These are phyloP conservation scores for Lampris incognitus DNA, from an alignment of 2,113 vertebrate species.

Conservation along the genomic window DNA sequence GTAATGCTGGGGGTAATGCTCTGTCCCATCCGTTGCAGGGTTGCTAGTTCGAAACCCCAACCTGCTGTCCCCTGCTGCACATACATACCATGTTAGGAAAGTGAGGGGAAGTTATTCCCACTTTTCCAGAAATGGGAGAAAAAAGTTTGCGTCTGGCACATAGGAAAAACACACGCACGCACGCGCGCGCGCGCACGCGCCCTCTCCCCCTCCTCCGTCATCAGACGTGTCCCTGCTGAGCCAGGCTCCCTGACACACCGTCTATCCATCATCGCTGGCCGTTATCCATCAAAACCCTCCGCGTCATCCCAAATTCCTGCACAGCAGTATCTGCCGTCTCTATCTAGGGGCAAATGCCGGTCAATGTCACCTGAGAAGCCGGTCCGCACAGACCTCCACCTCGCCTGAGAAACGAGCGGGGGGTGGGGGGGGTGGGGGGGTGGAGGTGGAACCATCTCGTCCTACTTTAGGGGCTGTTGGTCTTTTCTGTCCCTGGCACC, in stretches of 20 bases:
- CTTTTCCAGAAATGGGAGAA: background rate
- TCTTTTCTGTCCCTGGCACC: constrained; percentile 28
- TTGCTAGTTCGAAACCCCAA: constrained; percentile 60
- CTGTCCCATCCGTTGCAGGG: constrained; percentile 1
- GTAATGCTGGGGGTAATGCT: constrained; percentile 18
- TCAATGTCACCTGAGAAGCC: background rate
- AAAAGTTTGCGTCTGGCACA: background rate
- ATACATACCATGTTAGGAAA: constrained; percentile 6
- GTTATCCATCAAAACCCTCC: constrained; percentile 39
- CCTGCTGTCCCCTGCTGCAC: constrained; percentile 34
- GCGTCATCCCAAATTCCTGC: constrained; percentile 35
- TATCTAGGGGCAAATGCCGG: constrained; percentile 11
- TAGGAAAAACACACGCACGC: background rate
- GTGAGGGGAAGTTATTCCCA: constrained; percentile 1
- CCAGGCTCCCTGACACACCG: background rate
- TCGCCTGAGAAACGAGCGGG: background rate
- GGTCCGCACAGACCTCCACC: background rate
- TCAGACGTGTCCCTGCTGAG: constrained; percentile 13
- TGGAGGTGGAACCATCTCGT: constrained; percentile 46
- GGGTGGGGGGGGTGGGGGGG: background rate
- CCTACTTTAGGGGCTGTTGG: constrained; percentile 50
- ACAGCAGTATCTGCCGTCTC: constrained; percentile 24
- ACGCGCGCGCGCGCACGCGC: background rate
- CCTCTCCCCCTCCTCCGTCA: background rate
- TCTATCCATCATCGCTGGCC: constrained; percentile 42